A percentile compares a stretch with the other conserved stretches of the same genome.
Evolutionary conservation across 2,113 vertebrate species (phyloP).

Genomic region (Caretta caretta): DNA sequence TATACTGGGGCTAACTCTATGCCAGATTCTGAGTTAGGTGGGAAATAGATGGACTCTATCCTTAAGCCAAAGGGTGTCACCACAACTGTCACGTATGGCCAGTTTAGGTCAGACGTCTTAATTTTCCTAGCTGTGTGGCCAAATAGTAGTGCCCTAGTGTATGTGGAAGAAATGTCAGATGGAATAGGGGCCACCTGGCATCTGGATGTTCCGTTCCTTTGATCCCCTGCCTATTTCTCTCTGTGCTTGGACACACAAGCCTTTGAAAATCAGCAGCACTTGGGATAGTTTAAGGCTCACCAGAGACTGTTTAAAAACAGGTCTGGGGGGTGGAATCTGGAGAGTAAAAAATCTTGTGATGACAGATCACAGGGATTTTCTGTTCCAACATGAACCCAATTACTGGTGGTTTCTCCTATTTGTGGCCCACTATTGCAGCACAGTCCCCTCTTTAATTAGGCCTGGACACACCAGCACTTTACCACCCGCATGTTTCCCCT

Average conservation of each 20-base stretch:
- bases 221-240: constrained; percentile 62
- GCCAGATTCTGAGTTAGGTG: constrained; percentile 56
- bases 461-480: neutral
- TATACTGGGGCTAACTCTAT: constrained; percentile 20
- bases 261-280: neutral
- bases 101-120: constrained; percentile 31
- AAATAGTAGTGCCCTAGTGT: constrained; percentile 56
- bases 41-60: constrained; percentile 60
- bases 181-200: constrained; percentile 70
- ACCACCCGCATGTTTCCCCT: neutral
- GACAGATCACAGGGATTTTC: neutral
- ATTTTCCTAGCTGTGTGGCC: constrained; percentile 74
- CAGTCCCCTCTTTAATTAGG: neutral
- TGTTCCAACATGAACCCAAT: neutral
- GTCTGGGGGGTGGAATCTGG: neutral
- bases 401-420: neutral
- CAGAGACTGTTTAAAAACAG: constrained; percentile 45
- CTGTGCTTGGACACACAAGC: constrained; percentile 59
- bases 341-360: constrained; percentile 7
- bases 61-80: constrained; percentile 61
- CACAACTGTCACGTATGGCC: constrained; percentile 41
- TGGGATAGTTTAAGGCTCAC: neutral
- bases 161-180: constrained; percentile 74
- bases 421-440: neutral
- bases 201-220: constrained; percentile 48